phyloP scores from a whole-genome alignment of 2,797 vertebrate species.

The Semotilus atromaculatus region DNA sequence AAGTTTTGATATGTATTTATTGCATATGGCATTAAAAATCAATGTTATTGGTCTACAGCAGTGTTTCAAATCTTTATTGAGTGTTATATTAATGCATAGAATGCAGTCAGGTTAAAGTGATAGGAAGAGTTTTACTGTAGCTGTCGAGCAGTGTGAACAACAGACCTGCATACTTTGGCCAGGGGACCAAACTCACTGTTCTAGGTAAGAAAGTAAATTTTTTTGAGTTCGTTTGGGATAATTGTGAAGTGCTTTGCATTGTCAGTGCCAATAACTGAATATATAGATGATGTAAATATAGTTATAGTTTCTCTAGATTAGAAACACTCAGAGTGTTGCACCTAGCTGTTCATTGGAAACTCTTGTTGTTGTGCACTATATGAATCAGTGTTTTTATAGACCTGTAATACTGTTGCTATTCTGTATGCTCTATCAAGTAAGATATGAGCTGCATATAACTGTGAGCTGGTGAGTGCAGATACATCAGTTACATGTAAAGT shows the following conservation, averaged over 20 bases:
- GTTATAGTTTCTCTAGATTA: background rate
- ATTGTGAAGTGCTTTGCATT: background rate
- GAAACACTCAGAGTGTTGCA: background rate
- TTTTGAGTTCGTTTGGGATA: background rate
- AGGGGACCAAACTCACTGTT: slow-evolving; percentile 79
- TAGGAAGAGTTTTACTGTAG: slow-evolving; percentile 47
- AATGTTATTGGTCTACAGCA: background rate
- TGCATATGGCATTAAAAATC: background rate
- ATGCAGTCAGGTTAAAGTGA: background rate
- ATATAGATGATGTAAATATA: background rate
- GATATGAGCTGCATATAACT: background rate
- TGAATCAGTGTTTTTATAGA: background rate
- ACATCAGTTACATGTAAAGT: background rate
- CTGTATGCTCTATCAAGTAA: background rate
- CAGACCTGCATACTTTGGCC: slow-evolving; percentile 69
- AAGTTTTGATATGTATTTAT: background rate
- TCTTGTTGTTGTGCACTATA: background rate
- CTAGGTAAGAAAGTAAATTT: slow-evolving; percentile 71
- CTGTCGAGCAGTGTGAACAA: slow-evolving; percentile 67
- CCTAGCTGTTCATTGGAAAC: background rate
- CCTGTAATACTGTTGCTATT: background rate
- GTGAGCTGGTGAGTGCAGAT: background rate
- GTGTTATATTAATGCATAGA: background rate
- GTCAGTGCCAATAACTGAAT: background rate
- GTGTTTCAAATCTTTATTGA: background rate